A percentile compares a stretch with the other conserved stretches of the same genome.
Evolutionary conservation across 2,797 vertebrate genomes (phyloP).

Genomic region (Notamacropus eugenii): DNA sequence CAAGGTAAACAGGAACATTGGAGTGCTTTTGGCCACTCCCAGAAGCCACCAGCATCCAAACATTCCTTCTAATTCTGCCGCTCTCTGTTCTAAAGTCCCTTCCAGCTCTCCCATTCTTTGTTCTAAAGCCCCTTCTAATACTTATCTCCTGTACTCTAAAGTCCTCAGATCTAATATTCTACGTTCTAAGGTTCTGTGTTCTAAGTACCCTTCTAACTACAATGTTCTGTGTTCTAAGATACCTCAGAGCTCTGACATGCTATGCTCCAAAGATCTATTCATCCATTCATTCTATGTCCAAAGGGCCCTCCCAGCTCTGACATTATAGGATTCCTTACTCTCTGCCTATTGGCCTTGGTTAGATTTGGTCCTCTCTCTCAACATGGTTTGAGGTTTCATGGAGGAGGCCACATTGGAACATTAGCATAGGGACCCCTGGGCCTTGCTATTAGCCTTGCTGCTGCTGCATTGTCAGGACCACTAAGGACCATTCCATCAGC

Average conservation of each 20-base stretch:
- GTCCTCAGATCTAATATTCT: neutral
- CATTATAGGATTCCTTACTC: neutral
- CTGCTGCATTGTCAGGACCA: neutral
- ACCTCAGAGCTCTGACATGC: neutral
- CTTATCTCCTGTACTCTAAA: neutral
- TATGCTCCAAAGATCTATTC: neutral
- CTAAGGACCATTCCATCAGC: neutral
- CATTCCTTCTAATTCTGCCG: neutral
- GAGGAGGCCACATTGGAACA: neutral
- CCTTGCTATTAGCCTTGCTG: neutral
- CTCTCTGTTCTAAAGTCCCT: neutral
- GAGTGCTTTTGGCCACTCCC: no score
- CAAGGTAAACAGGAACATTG: no score
- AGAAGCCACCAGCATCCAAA: neutral
- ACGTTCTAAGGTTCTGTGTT: neutral
- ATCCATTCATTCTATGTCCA: neutral
- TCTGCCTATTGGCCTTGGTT: neutral
- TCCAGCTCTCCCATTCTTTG: neutral
- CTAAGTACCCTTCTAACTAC: neutral
- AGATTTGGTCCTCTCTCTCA: neutral
- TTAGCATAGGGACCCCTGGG: neutral
- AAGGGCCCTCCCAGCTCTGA: neutral
- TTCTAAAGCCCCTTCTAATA: neutral
- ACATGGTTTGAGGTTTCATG: neutral
- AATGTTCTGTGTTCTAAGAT: neutral